These are phyloP conservation scores for Bombus waltoni DNA, from an alignment of 1,140 invertebrate genomes.

Conservation along the genomic window DNA sequence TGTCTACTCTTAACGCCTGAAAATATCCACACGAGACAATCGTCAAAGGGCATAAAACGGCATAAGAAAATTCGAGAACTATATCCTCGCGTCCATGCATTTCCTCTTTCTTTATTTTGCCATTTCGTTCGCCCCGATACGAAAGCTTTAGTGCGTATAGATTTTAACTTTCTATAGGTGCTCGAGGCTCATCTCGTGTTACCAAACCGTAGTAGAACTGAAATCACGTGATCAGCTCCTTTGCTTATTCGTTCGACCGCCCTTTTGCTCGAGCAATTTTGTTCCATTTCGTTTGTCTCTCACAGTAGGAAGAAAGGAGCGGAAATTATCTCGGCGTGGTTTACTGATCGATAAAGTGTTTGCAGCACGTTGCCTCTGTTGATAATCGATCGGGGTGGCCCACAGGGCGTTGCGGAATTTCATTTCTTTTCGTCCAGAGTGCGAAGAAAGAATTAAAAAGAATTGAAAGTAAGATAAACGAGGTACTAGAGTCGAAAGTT, in stretches of 20 bases:
- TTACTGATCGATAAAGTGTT: constrained; percentile 50
- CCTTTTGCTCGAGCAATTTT: background rate
- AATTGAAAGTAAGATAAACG: background rate
- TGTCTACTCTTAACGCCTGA: too few relatives aligned
- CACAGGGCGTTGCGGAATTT: constrained; percentile 28
- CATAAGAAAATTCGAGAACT: too few relatives aligned
- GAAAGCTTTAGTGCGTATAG: too few relatives aligned
- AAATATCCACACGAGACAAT: background rate
- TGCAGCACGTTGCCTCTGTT: constrained; percentile 35
- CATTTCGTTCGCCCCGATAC: too few relatives aligned
- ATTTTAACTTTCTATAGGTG: too few relatives aligned
- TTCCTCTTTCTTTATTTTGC: background rate
- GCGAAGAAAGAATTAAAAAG: background rate
- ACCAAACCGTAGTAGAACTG: background rate
- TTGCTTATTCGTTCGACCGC: background rate
- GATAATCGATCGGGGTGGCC: constrained; percentile 35
- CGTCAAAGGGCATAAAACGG: background rate
- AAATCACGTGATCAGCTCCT: background rate
- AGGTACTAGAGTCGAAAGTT: too few relatives aligned
- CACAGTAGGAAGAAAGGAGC: background rate
- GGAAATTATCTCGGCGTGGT: constrained; percentile 24
- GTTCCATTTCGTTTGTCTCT: constrained; percentile 8
- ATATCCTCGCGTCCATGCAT: too few relatives aligned
- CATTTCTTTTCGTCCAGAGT: background rate
- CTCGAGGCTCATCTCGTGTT: background rate